Evolutionary conservation across 2,888 invertebrate species (phyloP), one percentile per base, ranked within the genome.

Genomic region (Eudemis profundana): DNA sequence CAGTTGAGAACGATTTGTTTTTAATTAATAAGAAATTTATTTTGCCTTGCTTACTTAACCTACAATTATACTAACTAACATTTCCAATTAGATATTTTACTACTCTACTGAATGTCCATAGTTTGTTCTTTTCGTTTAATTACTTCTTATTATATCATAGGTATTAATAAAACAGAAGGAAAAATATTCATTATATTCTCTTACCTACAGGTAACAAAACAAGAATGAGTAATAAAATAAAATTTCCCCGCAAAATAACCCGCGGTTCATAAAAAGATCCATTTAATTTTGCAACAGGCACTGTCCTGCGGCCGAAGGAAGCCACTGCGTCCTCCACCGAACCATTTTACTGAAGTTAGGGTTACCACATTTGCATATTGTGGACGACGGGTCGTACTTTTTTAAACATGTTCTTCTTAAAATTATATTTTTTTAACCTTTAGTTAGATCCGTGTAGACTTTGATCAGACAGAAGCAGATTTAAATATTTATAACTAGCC

Each of bases 311-410:
- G 36, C 44, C 17, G 33, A 36, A n/a, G 64, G 23, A 63, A 57
- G 63, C 56, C 23, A 50, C 63, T 44, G 21, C 56, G 50, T 63
- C 42, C 57, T 51, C 23, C n/a, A 19, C 7, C 36, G 57, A 44
- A 44, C 64, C 27, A 64, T 64, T 64, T 44, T 51, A 64, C 64
- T 51, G 50, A 23, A 21, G 49, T 23, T 51, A 59, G 44, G 57
- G 57, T 59, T 23, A 44, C 57, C 57, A 46, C 50, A 59, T 64
- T 64, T 59, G 64, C 64, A 64, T 64, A 64, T 51, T 51, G 44
- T 59, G 57, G 23, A 42, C 23, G 50, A 27, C 44, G 14, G 44
- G 51, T 17, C 23, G 50, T 17, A 33, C 27, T 42, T 49, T 19
- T 3, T 17, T n/a, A n/a, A n/a, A 7, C 27, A 5, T 27, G 5